Percentiles rank a stretch among this genome's conserved stretches.
Evolutionary conservation across 1,140 invertebrate species (phyloP).

Genomic region (Megalonaias nervosa): DNA sequence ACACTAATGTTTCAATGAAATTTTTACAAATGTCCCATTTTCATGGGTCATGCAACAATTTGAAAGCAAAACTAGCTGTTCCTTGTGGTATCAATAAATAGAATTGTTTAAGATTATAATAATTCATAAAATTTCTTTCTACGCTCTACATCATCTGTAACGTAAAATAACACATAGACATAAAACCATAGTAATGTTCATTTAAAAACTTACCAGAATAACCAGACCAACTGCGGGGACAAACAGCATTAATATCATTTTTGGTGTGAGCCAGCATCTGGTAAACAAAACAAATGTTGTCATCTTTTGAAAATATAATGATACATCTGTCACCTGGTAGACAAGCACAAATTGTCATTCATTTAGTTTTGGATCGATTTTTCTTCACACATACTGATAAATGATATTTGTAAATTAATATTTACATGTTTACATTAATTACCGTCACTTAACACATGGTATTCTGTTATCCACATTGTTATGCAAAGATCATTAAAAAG

Average conservation of each 20-base stretch:
- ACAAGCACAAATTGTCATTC: neutral
- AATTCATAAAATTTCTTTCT: conserved; percentile 5
- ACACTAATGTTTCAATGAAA: no score
- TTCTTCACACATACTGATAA: neutral
- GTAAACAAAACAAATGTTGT: conserved; percentile 17
- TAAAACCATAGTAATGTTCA: neutral
- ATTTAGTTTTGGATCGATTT: neutral
- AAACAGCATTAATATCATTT: conserved; percentile 52
- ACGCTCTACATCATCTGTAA: neutral
- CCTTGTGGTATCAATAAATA: neutral
- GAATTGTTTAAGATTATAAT: neutral
- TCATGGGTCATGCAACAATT: no score
- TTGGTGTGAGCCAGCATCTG: conserved; percentile 62
- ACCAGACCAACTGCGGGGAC: conserved; percentile 58
- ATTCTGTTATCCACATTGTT: no score
- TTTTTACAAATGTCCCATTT: no score
- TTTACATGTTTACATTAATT: no score
- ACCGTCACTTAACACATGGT: no score
- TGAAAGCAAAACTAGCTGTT: no score
- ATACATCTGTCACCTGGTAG: no score
- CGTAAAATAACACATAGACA: neutral
- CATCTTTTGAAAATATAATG: no score
- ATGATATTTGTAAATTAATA: neutral
- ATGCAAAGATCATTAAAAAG: no score
- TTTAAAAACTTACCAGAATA: conserved; percentile 49